These are phyloP conservation scores for Loripinus fragilis DNA, from an alignment of 2,888 invertebrate genomes.

Conservation along the genomic window DNA sequence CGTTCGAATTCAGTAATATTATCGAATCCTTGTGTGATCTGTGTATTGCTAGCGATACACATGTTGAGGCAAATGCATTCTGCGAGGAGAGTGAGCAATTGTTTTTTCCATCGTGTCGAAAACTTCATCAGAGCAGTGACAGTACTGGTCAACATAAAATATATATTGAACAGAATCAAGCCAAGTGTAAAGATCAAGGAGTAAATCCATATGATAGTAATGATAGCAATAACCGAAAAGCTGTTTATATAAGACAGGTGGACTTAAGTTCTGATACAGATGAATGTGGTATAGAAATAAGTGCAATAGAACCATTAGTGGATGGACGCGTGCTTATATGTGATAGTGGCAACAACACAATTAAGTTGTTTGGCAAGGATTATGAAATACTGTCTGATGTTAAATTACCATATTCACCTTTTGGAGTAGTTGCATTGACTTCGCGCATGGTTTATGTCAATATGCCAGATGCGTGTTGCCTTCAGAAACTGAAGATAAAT, in stretches of 20 bases:
- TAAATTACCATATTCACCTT: background rate
- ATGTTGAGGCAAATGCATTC: background rate
- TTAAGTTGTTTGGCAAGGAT: background rate
- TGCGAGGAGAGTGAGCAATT: background rate
- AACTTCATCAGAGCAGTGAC: background rate
- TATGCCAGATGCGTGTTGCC: background rate
- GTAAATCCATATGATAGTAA: background rate
- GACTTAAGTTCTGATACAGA: background rate
- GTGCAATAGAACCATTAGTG: background rate
- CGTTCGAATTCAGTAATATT: background rate
- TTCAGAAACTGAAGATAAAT: background rate
- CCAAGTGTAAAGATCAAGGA: background rate
- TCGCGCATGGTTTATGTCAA: background rate
- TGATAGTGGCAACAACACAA: background rate
- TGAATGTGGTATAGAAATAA: background rate
- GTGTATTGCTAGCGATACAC: background rate
- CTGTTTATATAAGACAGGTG: background rate
- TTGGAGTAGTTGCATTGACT: background rate
- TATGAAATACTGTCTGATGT: background rate
- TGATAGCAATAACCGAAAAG: background rate
- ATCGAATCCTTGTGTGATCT: background rate
- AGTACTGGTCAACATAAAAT: background rate
- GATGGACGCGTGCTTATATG: background rate
- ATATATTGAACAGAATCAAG: background rate
- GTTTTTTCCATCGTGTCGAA: background rate